Evolutionary conservation across 2,113 vertebrate genomes (phyloP), one percentile per base, ranked within the genome.

Genomic region (Sylvietta virens): DNA sequence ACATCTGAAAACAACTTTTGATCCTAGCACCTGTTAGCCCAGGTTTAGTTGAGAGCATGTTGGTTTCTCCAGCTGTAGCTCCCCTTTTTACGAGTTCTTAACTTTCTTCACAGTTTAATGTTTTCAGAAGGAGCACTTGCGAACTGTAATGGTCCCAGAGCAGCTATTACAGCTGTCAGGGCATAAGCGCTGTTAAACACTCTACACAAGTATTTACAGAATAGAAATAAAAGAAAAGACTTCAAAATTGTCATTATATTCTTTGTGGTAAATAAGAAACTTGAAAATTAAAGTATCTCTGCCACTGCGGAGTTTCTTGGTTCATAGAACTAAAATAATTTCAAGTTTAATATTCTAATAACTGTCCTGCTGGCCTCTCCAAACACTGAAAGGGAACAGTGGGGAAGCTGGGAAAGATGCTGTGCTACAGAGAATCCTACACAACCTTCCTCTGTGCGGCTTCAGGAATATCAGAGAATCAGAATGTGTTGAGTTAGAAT

Each of bases 71-170:
- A 42, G 58, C 66, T 64, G 40, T 19, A 89, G 39, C 24, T 45
- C 9, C 56, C 18, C 28, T 51, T 82, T 85, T 79, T n/a, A 39
- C 14, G 31, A 53, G 37, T 65, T 90, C 66, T 96, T 90, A 85
- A 72, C 70, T 79, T 92, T 76, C 66, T 50, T 47, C 53, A 74
- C 37, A 65, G 66, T 69, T 89, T 67, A 79, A 76, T 28, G 39
- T 70, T 71, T 81, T 78, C 60, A 79, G 61, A 89, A 94, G 24
- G 48, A 84, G 48, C 45, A 26, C 42, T 60, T 71, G 37, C 78
- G 71, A 81, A 79, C 26, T 47, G 11, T 48, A 92, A 81, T 48
- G 53, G 44, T 90, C 77, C 93, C 91, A 86, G 61, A 81, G 86
- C 81, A 89, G 40, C 73, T 27, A 28, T 57, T 85, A 72, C 21